These are phyloP conservation scores for Ganaspis sp. DNA, from an alignment of 1,140 invertebrate species.

Conservation along the genomic window DNA sequence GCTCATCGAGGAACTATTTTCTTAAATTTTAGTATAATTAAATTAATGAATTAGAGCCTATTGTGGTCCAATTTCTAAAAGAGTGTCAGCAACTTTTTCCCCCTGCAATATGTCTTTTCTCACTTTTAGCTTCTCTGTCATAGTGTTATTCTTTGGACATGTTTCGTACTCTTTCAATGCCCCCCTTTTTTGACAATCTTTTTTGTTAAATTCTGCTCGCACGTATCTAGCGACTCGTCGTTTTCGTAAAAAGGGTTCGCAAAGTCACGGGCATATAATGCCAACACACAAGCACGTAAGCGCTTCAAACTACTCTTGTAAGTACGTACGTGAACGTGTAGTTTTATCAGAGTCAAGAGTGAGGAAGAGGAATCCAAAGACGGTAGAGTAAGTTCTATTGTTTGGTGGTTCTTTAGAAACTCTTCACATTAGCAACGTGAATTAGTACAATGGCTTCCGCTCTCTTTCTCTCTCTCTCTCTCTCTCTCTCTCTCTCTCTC, in stretches of 20 bases:
- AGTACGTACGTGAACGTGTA: constrained; percentile 30
- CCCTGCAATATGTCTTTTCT: neutral
- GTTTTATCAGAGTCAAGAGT: constrained; percentile 31
- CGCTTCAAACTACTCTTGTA: neutral
- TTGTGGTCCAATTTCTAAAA: too few species aligned
- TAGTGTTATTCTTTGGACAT: neutral
- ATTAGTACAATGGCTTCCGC: constrained; percentile 52
- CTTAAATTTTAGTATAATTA: too few species aligned
- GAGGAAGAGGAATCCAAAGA: constrained; percentile 32
- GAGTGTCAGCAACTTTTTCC: too few species aligned
- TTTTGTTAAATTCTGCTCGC: neutral
- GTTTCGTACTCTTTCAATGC: neutral
- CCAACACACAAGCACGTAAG: neutral
- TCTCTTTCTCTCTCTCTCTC: constrained; percentile 1
- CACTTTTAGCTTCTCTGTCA: neutral
- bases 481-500: neutral
- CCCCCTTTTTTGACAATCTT: neutral
- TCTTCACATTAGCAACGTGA: constrained; percentile 54
- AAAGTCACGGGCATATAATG: neutral
- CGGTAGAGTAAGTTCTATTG: constrained; percentile 49
- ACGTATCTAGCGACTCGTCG: constrained; percentile 15
- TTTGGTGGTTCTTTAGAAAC: constrained; percentile 59
- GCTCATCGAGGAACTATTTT: too few species aligned
- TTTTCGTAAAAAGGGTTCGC: constrained; percentile 16
- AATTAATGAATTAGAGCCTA: too few species aligned